Evolutionary conservation across 2,888 invertebrate genomes (phyloP).

Genomic region (Uropetala carovei): DNA sequence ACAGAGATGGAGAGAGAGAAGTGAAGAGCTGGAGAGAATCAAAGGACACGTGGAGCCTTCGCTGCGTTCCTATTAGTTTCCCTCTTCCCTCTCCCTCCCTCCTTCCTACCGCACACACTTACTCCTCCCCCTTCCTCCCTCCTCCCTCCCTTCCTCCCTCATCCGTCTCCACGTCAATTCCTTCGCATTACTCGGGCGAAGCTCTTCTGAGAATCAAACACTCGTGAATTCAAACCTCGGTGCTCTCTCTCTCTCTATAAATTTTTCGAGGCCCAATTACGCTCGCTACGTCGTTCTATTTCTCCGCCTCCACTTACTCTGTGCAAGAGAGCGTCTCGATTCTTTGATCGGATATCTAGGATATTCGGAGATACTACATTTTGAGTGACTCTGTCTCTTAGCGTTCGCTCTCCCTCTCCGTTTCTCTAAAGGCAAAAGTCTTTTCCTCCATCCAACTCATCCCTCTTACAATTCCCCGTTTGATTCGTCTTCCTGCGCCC

Average conservation of each 20-base stretch:
- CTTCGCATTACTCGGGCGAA: neutral
- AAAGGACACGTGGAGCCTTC: too few species aligned
- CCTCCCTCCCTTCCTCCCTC: neutral
- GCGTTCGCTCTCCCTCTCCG: too few species aligned
- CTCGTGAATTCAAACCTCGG: conserved; percentile 9
- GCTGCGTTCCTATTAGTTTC: too few species aligned
- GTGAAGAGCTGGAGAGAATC: too few species aligned
- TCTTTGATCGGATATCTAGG: neutral
- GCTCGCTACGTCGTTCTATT: neutral
- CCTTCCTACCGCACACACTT: too few species aligned
- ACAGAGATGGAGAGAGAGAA: too few species aligned
- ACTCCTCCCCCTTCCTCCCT: neutral
- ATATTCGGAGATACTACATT: neutral
- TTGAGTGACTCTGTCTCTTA: too few species aligned
- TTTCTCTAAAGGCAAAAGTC: neutral
- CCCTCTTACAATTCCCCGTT: neutral
- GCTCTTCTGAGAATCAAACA: conserved; percentile 1
- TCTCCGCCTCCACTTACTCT: neutral
- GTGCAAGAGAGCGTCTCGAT: neutral
- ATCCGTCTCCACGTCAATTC: neutral
- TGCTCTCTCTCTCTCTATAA: neutral
- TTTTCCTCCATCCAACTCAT: neutral
- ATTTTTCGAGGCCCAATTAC: conserved; percentile 19
- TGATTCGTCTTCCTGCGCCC: neutral
- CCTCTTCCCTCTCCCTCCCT: neutral